Percentiles rank a stretch among this genome's conserved stretches.
These are phyloP conservation scores for Sminthurides aquaticus DNA, from an alignment of 2,888 invertebrate species.

Conservation along the genomic window DNA sequence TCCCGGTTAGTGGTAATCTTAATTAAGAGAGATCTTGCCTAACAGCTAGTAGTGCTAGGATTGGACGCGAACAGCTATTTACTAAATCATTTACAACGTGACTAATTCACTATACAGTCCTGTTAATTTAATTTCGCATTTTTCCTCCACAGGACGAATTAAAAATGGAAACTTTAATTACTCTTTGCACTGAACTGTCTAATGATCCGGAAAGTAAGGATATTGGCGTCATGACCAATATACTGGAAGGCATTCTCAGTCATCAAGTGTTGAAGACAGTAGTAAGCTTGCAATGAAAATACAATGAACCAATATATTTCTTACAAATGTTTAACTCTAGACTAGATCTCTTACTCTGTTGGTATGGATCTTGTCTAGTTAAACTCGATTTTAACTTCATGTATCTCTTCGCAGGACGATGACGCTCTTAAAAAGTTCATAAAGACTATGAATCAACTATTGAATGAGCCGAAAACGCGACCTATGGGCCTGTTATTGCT, in stretches of 20 bases:
- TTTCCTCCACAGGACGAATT: too few relatives aligned
- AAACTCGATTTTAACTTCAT: neutral
- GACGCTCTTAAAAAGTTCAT: conserved; percentile 30
- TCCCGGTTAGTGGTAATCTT: too few relatives aligned
- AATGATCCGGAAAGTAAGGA: neutral
- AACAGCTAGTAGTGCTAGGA: too few relatives aligned
- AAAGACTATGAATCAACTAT: conserved; percentile 30
- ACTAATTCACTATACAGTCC: too few relatives aligned
- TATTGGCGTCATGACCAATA: conserved; percentile 9
- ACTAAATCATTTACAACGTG: too few relatives aligned
- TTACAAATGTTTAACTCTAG: neutral
- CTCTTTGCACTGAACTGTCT: conserved; percentile 6
- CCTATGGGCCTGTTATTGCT: conserved; percentile 32
- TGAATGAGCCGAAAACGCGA: conserved; percentile 35
- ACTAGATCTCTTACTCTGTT: too few relatives aligned
- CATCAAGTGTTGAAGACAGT: conserved; percentile 11
- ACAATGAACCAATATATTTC: neutral
- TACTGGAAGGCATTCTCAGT: conserved; percentile 4
- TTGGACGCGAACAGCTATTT: too few relatives aligned
- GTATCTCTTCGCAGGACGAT: conserved; percentile 28
- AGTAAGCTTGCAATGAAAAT: conserved; percentile 6
- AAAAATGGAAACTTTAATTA: conserved; percentile 7
- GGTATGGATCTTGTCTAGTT: too few relatives aligned
- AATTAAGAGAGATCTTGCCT: too few relatives aligned
- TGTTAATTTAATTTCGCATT: too few relatives aligned